Conservation (phyloP, 2,797 vertebrate genomes). For the Chelon labrosus region DNA sequence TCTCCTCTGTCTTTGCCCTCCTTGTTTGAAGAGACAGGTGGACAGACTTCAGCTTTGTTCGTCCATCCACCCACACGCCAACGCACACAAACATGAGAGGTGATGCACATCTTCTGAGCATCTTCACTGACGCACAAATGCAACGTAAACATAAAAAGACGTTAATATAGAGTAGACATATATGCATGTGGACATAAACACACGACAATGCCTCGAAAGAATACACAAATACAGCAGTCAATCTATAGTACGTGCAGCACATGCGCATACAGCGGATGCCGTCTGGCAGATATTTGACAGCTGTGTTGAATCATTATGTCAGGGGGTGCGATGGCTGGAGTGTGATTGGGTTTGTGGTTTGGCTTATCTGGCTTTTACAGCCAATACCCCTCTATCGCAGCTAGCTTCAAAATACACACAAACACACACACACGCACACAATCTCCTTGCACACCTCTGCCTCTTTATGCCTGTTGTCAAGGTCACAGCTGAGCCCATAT, state of each 20-base stretch:
- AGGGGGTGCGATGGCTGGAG: slow-evolving; percentile 61
- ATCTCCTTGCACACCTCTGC: slow-evolving; percentile 10
- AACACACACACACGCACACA: slow-evolving; percentile 1
- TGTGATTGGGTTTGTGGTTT: slow-evolving; percentile 54
- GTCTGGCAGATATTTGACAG: slow-evolving; percentile 54
- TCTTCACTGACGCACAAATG: slow-evolving; percentile 1
- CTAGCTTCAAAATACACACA: slow-evolving; percentile 18
- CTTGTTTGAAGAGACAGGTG: slow-evolving; percentile 54
- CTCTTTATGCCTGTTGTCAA: slow-evolving; percentile 35
- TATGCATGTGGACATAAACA: not conserved
- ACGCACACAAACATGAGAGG: not conserved
- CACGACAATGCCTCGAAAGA: not conserved
- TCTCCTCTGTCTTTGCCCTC: slow-evolving; percentile 24
- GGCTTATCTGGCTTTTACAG: slow-evolving; percentile 71
- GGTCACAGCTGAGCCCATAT: slow-evolving; percentile 53
- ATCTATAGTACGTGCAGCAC: slow-evolving; percentile 2
- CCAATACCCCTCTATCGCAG: slow-evolving; percentile 13
- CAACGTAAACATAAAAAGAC: not conserved
- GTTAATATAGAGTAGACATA: not conserved
- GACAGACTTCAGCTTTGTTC: slow-evolving; percentile 26
- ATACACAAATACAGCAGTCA: not conserved
- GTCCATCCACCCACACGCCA: slow-evolving; percentile 20
- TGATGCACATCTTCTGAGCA: slow-evolving; percentile 18
- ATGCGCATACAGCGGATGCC: slow-evolving; percentile 3
- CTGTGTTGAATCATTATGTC: slow-evolving; percentile 65